Evolutionary conservation across 2,888 invertebrate genomes (phyloP), one percentile per base, ranked within the genome.

Genomic region (Ephialtes manifestator): DNA sequence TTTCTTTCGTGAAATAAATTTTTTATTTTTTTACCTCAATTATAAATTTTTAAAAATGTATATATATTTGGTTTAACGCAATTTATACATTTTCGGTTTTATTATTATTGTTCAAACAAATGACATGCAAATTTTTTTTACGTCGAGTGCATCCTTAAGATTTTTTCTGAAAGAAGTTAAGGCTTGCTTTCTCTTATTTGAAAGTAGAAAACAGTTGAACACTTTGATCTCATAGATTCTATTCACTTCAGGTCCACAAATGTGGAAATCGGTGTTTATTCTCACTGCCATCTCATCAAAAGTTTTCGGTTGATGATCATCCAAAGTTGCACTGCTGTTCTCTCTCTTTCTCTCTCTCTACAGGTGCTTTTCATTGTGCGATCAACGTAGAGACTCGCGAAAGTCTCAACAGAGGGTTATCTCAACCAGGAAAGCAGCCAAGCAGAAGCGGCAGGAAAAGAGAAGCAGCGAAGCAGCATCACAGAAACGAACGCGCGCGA

Each of bases 401-500:
- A 39, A 18, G 31, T n/a, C 55, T 20, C 24, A 55, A n/a, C n/a
- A 39, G 35, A 63, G 63, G 10, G 43, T 43, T 58, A 39, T 15
- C 24, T 24, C 2, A 24, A 48, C n/a, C 53, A 46, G 58, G 46
- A 46, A 60, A 74, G 15, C 58, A 60, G 43, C 60, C 24, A n/a
- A 11, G 46, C 55, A 24, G 28, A 72, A 24, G 43, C 13, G 43
- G 58, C n/a, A n/a, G 43, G 39, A 28, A 48, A 35, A 31, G 18
- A 18, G n/a, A 58, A 28, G 15, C 7, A 4, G 20, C 15, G 39
- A 20, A 60, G 80, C 76, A 78, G 75, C 48, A 71, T 71, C 78
- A 39, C 39, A 18, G 81, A 78, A 75, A 48, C 68, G 75, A 74
- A 78, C 78, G 55, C 11, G 65, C 43, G 58, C n/a, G 81, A 79